phyloP scores from a whole-genome alignment of 2,888 invertebrate genomes.

The Brachyptera risi region DNA sequence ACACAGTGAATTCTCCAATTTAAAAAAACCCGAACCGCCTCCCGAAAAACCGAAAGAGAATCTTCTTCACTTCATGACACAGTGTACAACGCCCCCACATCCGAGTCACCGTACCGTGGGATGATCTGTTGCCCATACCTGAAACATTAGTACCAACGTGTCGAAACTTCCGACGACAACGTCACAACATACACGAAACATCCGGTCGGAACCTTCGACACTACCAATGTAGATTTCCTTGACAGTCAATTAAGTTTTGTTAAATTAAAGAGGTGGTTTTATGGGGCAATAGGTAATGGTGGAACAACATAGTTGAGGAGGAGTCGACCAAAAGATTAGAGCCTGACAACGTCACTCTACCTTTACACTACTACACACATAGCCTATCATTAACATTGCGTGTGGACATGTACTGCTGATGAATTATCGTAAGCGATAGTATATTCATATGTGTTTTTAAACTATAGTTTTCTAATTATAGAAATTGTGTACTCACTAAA shows the following conservation, averaged over 20 bases:
- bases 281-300: slow-evolving; percentile 14
- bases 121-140: neutral
- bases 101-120: slow-evolving; percentile 8
- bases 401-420: neutral
- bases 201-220: too few species aligned
- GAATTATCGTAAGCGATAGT: slow-evolving; percentile 9
- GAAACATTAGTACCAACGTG: too few species aligned
- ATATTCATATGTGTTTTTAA: slow-evolving; percentile 1
- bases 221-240: too few species aligned
- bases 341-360: slow-evolving; percentile 17
- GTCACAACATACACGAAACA: too few species aligned
- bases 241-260: slow-evolving; percentile 20
- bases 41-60: neutral
- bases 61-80: neutral
- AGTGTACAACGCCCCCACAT: slow-evolving; percentile 14
- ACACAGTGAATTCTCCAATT: too few species aligned
- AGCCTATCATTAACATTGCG: slow-evolving; percentile 10
- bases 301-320: slow-evolving; percentile 13
- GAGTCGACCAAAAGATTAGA: slow-evolving; percentile 16
- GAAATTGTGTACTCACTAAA: slow-evolving; percentile 8
- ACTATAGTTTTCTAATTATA: slow-evolving; percentile 14
- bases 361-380: neutral
- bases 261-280: slow-evolving; percentile 12
- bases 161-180: too few species aligned
- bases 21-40: too few species aligned